These are phyloP conservation scores for Micrastur ruficollis DNA, from an alignment of 2,797 vertebrate genomes.

Conservation along the genomic window DNA sequence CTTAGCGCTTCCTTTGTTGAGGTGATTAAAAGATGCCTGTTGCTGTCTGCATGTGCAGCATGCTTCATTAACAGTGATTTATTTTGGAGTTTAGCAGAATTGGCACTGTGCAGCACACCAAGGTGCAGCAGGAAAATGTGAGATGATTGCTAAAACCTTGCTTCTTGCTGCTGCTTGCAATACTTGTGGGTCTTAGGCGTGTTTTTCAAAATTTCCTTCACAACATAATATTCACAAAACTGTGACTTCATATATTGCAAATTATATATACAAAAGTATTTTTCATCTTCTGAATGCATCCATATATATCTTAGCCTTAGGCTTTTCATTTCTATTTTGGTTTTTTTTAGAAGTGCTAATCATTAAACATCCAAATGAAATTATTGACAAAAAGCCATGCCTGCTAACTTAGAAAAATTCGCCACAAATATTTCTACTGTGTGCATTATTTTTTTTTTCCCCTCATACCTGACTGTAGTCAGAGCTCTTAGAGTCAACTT, in stretches of 20 bases:
- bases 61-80: constrained; percentile 74
- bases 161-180: not conserved
- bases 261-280: not conserved
- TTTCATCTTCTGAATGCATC: fast-evolving
- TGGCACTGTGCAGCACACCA: constrained; percentile 35
- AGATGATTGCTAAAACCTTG: constrained; percentile 15
- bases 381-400: not conserved
- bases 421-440: not conserved
- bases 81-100: constrained; percentile 51
- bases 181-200: not conserved
- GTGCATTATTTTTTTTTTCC: not conserved
- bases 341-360: not conserved
- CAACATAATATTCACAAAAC: not conserved
- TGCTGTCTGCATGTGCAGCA: constrained; percentile 46
- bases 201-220: not conserved
- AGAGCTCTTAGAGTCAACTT: not conserved
- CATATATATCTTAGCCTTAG: not conserved
- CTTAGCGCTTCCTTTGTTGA: constrained; percentile 30
- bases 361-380: not conserved
- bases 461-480: not conserved
- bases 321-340: not conserved
- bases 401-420: not conserved
- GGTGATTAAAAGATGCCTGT: constrained; percentile 64
- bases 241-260: not conserved
- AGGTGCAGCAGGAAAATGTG: constrained; percentile 8